Evolutionary conservation across 37 sponge, comb jelly and placozoan genomes (phyloP).

Genomic region (Geodia barretti): DNA sequence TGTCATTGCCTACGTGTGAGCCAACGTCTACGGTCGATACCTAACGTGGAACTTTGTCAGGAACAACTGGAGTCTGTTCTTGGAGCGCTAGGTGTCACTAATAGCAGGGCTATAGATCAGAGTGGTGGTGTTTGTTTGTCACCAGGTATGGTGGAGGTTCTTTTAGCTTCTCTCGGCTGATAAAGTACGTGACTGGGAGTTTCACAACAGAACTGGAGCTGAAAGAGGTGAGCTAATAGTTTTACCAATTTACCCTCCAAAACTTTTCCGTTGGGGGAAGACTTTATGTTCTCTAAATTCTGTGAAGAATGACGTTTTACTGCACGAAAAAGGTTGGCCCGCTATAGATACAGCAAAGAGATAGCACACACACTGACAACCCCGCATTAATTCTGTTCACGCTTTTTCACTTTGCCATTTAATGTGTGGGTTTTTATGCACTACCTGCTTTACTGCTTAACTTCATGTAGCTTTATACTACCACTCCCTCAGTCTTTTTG

Average conservation of each 20-base stretch:
- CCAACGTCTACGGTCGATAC: slow-evolving; percentile 58
- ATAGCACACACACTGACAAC: too few species aligned
- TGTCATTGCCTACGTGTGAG: slow-evolving; percentile 59
- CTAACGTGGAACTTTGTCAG: slow-evolving; percentile 85
- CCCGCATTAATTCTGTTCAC: too few species aligned
- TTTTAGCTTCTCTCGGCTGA: slow-evolving; percentile 27
- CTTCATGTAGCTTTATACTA: neutral
- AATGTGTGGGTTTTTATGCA: too few species aligned
- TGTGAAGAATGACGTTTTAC: too few species aligned
- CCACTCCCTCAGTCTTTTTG: neutral
- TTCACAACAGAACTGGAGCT: slow-evolving; percentile 54
- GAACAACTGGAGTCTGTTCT: slow-evolving; percentile 59
- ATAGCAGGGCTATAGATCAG: neutral
- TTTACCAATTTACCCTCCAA: too few species aligned
- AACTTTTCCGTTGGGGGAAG: too few species aligned
- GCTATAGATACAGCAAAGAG: too few species aligned
- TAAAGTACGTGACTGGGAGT: slow-evolving; percentile 19
- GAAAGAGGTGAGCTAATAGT: slow-evolving; percentile 44
- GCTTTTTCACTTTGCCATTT: too few species aligned
- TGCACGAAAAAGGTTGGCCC: too few species aligned
- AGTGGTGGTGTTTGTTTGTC: neutral
- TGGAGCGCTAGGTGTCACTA: neutral
- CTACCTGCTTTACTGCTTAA: too few species aligned
- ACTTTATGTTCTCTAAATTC: too few species aligned
- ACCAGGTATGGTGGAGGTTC: slow-evolving; percentile 53